Percentiles rank a stretch among this genome's conserved stretches.
Conservation (phyloP, 2,888 invertebrate genomes). For the Philhelius pedissequus region DNA sequence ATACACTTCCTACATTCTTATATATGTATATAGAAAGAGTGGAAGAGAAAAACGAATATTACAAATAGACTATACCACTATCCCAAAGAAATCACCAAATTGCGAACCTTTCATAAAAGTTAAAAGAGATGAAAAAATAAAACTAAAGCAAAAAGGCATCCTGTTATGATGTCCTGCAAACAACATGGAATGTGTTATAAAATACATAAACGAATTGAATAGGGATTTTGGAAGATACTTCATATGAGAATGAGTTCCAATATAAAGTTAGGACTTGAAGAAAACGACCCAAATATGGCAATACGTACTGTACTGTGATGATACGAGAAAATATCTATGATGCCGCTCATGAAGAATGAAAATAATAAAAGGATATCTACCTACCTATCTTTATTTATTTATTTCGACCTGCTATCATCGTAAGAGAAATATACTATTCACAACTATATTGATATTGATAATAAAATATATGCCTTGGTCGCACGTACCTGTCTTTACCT, state of each 20-base stretch:
- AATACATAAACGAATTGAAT: neutral
- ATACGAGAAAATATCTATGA: neutral
- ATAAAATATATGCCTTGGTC: no score
- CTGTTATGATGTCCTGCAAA: conserved; percentile 32
- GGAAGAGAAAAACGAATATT: neutral
- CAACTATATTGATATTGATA: neutral
- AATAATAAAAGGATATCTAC: neutral
- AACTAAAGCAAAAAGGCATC: neutral
- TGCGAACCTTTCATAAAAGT: conserved; percentile 53
- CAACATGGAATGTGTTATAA: conserved; percentile 14
- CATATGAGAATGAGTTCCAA: neutral
- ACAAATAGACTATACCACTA: neutral
- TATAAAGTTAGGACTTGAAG: neutral
- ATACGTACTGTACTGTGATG: neutral
- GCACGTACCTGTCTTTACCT: no score
- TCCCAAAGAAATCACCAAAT: conserved; percentile 48
- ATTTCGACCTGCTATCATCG: neutral
- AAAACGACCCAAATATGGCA: neutral
- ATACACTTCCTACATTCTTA: no score
- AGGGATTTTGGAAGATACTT: neutral
- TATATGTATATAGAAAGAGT: neutral
- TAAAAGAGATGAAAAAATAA: conserved; percentile 32
- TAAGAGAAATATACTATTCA: neutral
- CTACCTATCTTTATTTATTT: no score
- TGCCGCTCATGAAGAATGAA: neutral